Conservation (phyloP, 2,797 vertebrate species). For the Remorina albescens region DNA sequence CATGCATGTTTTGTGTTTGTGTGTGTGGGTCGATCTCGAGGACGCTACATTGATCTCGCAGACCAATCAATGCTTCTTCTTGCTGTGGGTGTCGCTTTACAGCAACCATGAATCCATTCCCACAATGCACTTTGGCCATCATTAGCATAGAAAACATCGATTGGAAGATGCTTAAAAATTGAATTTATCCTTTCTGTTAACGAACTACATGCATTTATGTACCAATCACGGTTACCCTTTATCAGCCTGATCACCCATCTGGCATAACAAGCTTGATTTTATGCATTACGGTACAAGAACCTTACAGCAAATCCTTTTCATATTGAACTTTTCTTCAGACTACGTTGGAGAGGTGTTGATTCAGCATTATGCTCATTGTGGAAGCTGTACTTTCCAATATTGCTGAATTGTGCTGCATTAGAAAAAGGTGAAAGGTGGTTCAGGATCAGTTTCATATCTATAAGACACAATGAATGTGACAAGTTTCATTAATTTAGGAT, state of each 20-base stretch:
- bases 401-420: slow-evolving; percentile 17
- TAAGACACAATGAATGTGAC: slow-evolving; percentile 1
- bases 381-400: background rate
- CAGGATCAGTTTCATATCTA: slow-evolving; percentile 16
- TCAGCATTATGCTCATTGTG: slow-evolving; percentile 23
- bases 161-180: slow-evolving; percentile 24
- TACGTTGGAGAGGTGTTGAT: slow-evolving; percentile 22
- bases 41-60: slow-evolving; percentile 56
- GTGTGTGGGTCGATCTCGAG: slow-evolving; percentile 12
- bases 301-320: slow-evolving; percentile 25
- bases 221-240: slow-evolving; percentile 4
- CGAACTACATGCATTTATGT: slow-evolving; percentile 8
- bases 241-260: slow-evolving; percentile 25
- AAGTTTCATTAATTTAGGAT: slow-evolving; percentile 28
- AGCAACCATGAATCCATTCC: slow-evolving; percentile 62
- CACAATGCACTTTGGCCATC: slow-evolving; percentile 58
- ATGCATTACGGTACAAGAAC: slow-evolving; percentile 16
- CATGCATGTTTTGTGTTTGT: slow-evolving; percentile 11
- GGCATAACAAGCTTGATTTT: slow-evolving; percentile 7
- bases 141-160: slow-evolving; percentile 76
- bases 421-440: slow-evolving; percentile 34
- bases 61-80: slow-evolving; percentile 66
- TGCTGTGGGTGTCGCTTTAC: slow-evolving; percentile 61
- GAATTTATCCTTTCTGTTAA: slow-evolving; percentile 18
- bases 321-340: slow-evolving; percentile 21